Evolutionary conservation across 2,113 vertebrate species (phyloP).

Genomic region (Mormyrus iriodes): DNA sequence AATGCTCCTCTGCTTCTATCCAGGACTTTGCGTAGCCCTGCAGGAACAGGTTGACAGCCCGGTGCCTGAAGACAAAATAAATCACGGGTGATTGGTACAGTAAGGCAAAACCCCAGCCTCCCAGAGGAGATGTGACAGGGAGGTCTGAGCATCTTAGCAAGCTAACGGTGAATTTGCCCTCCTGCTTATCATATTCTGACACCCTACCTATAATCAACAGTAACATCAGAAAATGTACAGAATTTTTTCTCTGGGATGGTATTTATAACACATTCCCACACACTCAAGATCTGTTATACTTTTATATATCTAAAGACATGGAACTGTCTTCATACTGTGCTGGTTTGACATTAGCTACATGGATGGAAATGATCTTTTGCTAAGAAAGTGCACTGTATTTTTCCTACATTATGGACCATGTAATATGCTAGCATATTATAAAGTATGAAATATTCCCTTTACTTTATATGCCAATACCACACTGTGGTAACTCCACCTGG

Average conservation of each 20-base stretch:
- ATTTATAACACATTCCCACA: neutral
- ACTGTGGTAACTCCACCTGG: neutral
- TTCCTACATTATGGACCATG: neutral
- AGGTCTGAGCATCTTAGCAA: neutral
- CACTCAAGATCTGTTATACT: neutral
- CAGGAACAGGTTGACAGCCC: slow-evolving; percentile 91
- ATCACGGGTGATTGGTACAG: neutral
- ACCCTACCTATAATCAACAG: neutral
- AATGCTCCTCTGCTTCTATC: slow-evolving; percentile 95
- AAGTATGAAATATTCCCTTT: neutral
- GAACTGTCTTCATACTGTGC: neutral
- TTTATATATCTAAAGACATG: neutral
- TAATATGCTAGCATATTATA: neutral
- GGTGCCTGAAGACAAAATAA: slow-evolving; percentile 65
- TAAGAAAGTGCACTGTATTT: neutral
- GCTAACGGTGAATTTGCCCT: neutral
- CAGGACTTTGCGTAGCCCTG: slow-evolving; percentile 95
- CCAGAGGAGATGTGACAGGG: neutral
- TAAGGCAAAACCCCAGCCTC: neutral
- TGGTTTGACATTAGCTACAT: neutral
- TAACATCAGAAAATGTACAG: neutral
- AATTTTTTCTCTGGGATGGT: neutral
- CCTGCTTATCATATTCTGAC: neutral
- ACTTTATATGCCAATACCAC: neutral
- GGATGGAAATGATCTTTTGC: neutral